Evolutionary conservation across 1,140 invertebrate genomes (phyloP).

Genomic region (Sminthurides bifidus): DNA sequence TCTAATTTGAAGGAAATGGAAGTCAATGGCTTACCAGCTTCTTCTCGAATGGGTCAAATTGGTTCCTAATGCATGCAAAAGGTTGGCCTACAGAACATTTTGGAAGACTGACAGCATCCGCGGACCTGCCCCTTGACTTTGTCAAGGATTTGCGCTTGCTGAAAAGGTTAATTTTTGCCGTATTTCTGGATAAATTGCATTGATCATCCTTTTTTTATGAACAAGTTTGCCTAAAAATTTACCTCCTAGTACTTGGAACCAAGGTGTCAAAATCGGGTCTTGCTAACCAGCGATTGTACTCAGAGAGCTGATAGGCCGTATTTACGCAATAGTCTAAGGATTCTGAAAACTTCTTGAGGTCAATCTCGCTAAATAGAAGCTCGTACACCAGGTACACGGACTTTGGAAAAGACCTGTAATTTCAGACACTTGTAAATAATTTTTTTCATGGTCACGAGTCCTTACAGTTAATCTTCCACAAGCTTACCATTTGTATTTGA

Average conservation of each 20-base stretch:
- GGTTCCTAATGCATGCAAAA: not conserved
- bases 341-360: not conserved
- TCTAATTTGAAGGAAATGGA: no score
- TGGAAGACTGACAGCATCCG: not conserved
- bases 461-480: not conserved
- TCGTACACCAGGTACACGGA: not conserved
- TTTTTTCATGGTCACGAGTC: not conserved
- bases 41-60: slow-evolving; percentile 1
- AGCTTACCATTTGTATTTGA: not conserved
- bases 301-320: not conserved
- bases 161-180: not conserved
- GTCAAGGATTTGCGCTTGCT: not conserved
- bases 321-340: not conserved
- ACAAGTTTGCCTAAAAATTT: not conserved
- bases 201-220: not conserved
- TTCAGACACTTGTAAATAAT: not conserved
- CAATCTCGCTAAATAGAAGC: not conserved
- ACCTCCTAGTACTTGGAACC: no score
- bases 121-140: not conserved
- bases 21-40: slow-evolving; percentile 1
- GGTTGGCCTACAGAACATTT: no score
- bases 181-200: not conserved
- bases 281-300: not conserved
- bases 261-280: not conserved
- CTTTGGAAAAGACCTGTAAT: not conserved